These are phyloP conservation scores for Protosalanx chinensis DNA, from an alignment of 2,797 vertebrate species.

Conservation along the genomic window DNA sequence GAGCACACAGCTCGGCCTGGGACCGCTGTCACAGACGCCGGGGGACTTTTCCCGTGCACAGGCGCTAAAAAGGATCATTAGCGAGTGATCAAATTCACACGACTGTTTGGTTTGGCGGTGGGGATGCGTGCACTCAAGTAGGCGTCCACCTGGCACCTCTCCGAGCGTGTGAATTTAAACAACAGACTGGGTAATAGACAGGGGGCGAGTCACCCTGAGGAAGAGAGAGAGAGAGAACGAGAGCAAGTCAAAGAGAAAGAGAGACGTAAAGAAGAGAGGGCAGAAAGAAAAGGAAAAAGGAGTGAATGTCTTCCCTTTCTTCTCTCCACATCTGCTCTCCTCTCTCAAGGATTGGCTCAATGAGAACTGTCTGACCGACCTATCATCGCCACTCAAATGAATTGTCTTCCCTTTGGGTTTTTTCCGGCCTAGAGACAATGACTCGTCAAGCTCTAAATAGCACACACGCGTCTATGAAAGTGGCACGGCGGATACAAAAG, in stretches of 20 bases:
- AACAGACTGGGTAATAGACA: neutral
- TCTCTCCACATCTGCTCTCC: slow-evolving; percentile 32
- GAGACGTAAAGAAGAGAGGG: neutral
- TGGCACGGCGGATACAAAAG: slow-evolving; percentile 67
- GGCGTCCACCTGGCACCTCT: neutral
- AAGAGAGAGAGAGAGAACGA: neutral
- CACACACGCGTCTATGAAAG: slow-evolving; percentile 58
- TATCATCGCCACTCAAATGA: slow-evolving; percentile 44
- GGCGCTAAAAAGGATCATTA: no score
- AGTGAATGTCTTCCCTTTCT: slow-evolving; percentile 36
- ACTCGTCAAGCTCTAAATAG: slow-evolving; percentile 65
- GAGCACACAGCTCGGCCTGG: no score
- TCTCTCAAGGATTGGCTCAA: slow-evolving; percentile 29
- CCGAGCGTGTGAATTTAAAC: slow-evolving; percentile 2
- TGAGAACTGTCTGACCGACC: slow-evolving; percentile 41
- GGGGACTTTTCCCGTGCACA: no score
- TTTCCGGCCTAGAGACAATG: slow-evolving; percentile 50
- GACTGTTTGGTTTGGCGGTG: neutral
- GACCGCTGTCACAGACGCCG: no score
- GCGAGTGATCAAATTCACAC: no score
- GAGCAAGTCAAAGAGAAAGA: neutral
- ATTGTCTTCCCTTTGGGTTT: slow-evolving; percentile 47
- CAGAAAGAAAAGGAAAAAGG: slow-evolving; percentile 22
- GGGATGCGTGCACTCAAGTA: neutral
- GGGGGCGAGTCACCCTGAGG: neutral